Evolutionary conservation across 2,113 vertebrate genomes (phyloP), one percentile per base, ranked within the genome.

Genomic region (Triplophysa dalaica): DNA sequence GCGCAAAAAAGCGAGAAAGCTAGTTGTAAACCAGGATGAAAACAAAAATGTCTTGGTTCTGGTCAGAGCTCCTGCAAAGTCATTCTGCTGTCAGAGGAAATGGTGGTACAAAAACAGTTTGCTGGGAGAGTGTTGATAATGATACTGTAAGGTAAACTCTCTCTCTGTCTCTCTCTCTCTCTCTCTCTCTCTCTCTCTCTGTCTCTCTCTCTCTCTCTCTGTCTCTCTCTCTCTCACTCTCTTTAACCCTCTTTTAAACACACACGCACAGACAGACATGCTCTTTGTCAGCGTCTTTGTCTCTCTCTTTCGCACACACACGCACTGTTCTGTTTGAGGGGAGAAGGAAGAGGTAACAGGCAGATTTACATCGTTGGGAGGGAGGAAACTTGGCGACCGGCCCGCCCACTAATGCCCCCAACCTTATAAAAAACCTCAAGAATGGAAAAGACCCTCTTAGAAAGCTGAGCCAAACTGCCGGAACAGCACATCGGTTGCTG

Each of bases 401-500:
- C 79, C 84, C 84, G 80, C 84, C 84, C 77, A 82, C 77, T 70
- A n/a, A 64, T 68, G 54, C 68, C 79, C 79, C 78, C 62, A n/a
- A 22, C 54, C 58, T 86, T 82, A 86, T 77, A 86, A 86, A 82
- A 79, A 82, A 82, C 77, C 66, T 61, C 61, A 80, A 83, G 67
- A 77, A 79, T 83, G 69, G 82, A 16, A 83, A 78, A 79, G 82
- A 86, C 84, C 82, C 83, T 76, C 79, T 81, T 58, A 82, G 73
- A 48, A 70, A 77, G 45, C 29, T 10, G 50, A 81, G 79, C 79
- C 82, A 83, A 82, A 50, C 69, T 38, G 29, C 38, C 19, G 54
- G 67, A 69, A 56, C 26, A 80, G 19, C 61, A 63, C 54, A 70
- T n/a, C 54, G 70, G 76, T 65, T 68, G 79, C 45, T 21, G 69